Base-by-base conservation (phyloP, 2,888 invertebrate genomes). In the Andricus quercusramuli region DNA sequence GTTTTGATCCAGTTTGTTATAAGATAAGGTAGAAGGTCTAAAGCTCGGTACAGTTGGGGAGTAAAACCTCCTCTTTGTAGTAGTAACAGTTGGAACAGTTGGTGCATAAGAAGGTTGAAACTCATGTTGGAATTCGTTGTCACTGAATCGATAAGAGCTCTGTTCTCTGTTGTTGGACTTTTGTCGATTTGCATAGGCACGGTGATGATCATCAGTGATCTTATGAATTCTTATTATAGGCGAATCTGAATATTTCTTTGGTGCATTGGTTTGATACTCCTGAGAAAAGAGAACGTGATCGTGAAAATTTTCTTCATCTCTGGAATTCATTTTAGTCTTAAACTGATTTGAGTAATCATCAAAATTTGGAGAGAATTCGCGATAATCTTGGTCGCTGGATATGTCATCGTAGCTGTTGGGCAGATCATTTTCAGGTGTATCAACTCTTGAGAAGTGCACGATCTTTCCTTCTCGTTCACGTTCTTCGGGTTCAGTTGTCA, bases 81-180 rank as follows among this genome's bases (percentile, higher is more conserved):
- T 91, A 22, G 91, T 91, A 1, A 91, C 90, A 0, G 91, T 92
- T 8, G 91, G 91, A 13, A 91, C 91, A 4, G 91, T 91, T 1
- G 91, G 91, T 5, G 91, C 91, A 78, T 91, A 91, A 13, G 91
- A 90, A 0, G 91, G 87, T 56, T 88, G 89, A 64, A 89, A 89
- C 44, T 85, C 86, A 79, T 90, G 85, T 25, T 82, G 80, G 22
- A 84, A 85, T 0, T 86, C 82, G n/a, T 64, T 41, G 8, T 29
- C 67, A 37, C n/a, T 59, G 74, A 51, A 59, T 77, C 82, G 79
- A 77, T 84, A 44, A 3, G 20, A 51, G 11, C 17, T 66, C 8
- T 11, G 9, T 11, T 11, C 82, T 22, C 83, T 78, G 9, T 80
- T 83, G 22, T 79, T 74, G 44, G 81, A 79, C 66, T 47, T 29